phyloP scores from a whole-genome alignment of 92 coral and sea anemone species.

The Palythoa heliodiscus region DNA sequence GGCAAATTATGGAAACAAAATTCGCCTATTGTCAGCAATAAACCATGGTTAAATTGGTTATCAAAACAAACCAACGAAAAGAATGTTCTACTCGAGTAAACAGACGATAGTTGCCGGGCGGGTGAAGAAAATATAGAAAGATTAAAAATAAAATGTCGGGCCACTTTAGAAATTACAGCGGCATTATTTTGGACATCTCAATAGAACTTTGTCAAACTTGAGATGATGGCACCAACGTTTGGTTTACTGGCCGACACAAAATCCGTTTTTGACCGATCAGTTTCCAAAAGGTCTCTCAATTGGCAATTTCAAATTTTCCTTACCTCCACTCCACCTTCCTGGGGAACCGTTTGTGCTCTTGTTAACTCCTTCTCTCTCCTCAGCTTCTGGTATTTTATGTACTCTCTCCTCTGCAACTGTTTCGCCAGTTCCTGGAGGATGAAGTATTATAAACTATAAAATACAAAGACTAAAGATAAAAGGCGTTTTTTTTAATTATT shows the following conservation, averaged over 20 bases:
- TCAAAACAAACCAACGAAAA: too few relatives aligned
- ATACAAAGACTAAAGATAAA: not conserved
- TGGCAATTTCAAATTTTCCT: not conserved
- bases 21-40: too few relatives aligned
- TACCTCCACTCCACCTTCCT: slow-evolving; percentile 67
- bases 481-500: not conserved
- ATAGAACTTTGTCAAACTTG: not conserved
- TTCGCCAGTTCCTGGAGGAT: slow-evolving; percentile 81
- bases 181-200: too few relatives aligned
- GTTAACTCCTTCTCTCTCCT: slow-evolving; percentile 83
- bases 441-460: not conserved
- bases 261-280: too few relatives aligned
- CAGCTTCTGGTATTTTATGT: slow-evolving; percentile 76
- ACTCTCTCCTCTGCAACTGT: slow-evolving; percentile 89
- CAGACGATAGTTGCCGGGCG: too few relatives aligned
- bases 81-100: too few relatives aligned
- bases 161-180: too few relatives aligned
- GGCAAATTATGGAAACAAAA: too few relatives aligned
- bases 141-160: too few relatives aligned
- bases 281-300: not conserved
- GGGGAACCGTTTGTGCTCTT: slow-evolving; percentile 75
- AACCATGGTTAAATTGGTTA: too few relatives aligned
- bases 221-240: not conserved
- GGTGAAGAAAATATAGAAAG: too few relatives aligned
- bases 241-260: not conserved